Evolutionary conservation across 1,140 invertebrate species (phyloP), one percentile per base, ranked within the genome.

Genomic region (Harpegnathos saltator): DNA sequence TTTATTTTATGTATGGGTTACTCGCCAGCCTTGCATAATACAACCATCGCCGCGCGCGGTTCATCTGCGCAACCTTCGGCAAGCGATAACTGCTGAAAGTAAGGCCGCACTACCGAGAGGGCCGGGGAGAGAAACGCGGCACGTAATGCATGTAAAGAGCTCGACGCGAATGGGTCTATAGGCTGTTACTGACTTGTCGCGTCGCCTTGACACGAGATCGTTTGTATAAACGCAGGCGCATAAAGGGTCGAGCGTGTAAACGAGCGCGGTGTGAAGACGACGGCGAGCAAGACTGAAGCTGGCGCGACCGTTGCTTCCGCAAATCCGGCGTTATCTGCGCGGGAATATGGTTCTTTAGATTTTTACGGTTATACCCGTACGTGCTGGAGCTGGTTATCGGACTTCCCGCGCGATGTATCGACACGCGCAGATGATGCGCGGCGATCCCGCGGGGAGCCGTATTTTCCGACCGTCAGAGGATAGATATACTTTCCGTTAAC

Each of bases 341-440:
- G n/a, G 19, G 63, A 44, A 78, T 58, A 58, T 1, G 22, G 29
- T 24, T 78, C 33, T 75, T 75, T 29, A 48, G 63, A 78, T 58
- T 58, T 78, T 78, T 78, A 78, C 14, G 63, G 63, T 58, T 56
- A 78, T 69, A 69, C 1, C 22, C 65, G 22, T 19, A 58, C 33
- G 63, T 44, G 52, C n/a, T 4, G 12, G 17, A 38, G 17, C 33
- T 38, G n/a, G 17, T 58, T 38, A 78, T 78, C 65, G 52, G 54
- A 58, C 29, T 69, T 78, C 17, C 22, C 58, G 17, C 54, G 63
- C 44, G 33, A 56, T 12, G 50, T 17, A 19, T 68, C 17, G 29
- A 9, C 15, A 12, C 12, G 22, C 52, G 15, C 22, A 68, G 5
- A 68, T 1, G 24, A n/a, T 1, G 17, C 19, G 12, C 15, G n/a